Base-by-base conservation (phyloP, 2,797 vertebrate species). In the Pantherophis vulpinus region DNA sequence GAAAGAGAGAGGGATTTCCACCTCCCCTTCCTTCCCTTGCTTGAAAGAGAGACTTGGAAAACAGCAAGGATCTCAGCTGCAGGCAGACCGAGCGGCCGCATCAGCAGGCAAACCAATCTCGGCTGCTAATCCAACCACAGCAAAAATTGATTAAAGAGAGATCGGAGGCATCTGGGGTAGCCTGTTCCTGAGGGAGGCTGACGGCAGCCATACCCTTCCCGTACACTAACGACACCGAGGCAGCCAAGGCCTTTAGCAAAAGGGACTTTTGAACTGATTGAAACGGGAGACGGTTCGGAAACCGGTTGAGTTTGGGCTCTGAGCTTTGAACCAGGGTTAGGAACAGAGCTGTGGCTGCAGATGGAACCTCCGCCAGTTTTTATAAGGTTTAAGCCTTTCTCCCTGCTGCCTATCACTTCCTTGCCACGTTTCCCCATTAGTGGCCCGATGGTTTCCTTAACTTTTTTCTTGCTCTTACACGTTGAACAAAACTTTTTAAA, bases 91-190 rank as follows among this genome's bases (percentile, higher is more conserved):
- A 11, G 11, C 16, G 18, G 87, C 56, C 9, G 51, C 42, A 14
- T 20, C 32, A 32, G 54, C 86, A 55, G 86, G 86, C 86, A 87
- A 89, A 89, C 37, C 61, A 55, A 66, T 29, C 86, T 18, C 96
- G 97, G 97, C 96, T 97, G 97, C 96, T 0, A 13, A 95, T 95
- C 96, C 95, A 94, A 94, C 95, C 95, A 90, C 20, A 79, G 91
- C 96, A 90, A 95, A 97, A 95, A 97, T 96, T 97, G 97, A 97
- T 97, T 97, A 95, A 97, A 29, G 51, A 96, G 95, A 97, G 92
- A 92, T 9, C 3, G 0, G 0, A 88, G 92, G 96, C 91, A 3
- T 93, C 95, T 96, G 70, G 96, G 93, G 95, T 93, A 94, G 29
- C 63, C n/a, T 70, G 63, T 70, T 32, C 63, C 63, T 70, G 25